Conservation (phyloP, 1,140 invertebrate species). For the Battus philenor region DNA sequence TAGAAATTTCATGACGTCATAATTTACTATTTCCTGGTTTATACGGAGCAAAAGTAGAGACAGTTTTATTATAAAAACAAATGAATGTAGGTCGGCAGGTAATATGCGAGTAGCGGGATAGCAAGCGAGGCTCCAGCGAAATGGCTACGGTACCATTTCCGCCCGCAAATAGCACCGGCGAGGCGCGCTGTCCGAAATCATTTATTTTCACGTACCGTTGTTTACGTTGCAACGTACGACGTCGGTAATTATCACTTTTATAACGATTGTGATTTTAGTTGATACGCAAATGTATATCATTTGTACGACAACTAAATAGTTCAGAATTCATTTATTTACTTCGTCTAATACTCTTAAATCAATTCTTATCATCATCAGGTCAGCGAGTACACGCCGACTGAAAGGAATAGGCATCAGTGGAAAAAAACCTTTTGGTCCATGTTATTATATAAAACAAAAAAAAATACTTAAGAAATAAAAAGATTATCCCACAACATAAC, state of each 20-base stretch:
- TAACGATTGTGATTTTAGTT: neutral
- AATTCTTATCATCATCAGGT: neutral
- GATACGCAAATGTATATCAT: neutral
- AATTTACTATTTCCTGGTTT: too few relatives aligned
- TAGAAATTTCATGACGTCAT: too few relatives aligned
- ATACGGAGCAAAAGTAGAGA: too few relatives aligned
- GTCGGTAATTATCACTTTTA: too few relatives aligned
- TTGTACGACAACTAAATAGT: neutral
- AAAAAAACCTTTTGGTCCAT: too few relatives aligned
- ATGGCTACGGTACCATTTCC: slow-evolving; percentile 5
- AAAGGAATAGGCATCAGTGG: too few relatives aligned
- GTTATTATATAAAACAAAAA: too few relatives aligned
- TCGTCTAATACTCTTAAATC: neutral
- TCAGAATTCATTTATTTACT: neutral
- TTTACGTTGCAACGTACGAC: too few relatives aligned
- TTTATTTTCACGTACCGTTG: slow-evolving; percentile 1
- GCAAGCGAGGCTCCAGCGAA: neutral
- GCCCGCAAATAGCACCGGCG: neutral
- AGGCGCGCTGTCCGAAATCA: neutral
- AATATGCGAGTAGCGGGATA: neutral
- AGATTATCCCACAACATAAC: too few relatives aligned
- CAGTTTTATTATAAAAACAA: neutral
- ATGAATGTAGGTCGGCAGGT: neutral
- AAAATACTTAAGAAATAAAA: too few relatives aligned
- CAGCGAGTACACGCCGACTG: too few relatives aligned